Conservation (phyloP, 1,140 invertebrate genomes). For the Drosophila jambulina region DNA sequence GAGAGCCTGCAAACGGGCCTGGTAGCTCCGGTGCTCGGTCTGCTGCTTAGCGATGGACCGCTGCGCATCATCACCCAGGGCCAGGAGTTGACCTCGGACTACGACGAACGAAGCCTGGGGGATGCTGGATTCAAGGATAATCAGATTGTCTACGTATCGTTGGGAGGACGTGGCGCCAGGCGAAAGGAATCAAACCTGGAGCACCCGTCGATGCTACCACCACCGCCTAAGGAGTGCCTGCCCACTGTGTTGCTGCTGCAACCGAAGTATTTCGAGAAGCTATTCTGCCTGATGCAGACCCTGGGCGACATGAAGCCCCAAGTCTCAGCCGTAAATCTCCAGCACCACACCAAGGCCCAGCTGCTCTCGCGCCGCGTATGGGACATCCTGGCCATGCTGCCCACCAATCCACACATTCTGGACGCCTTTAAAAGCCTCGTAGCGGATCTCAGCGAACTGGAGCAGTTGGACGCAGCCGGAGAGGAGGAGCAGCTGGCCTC, state of each 20-base stretch:
- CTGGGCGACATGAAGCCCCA: slow-evolving; percentile 93
- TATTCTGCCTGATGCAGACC: slow-evolving; percentile 95
- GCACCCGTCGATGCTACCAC: slow-evolving; percentile 91
- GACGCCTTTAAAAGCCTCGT: slow-evolving; percentile 92
- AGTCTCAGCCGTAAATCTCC: slow-evolving; percentile 88
- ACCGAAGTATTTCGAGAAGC: slow-evolving; percentile 94
- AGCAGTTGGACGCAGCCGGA: slow-evolving; percentile 47
- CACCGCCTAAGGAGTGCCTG: slow-evolving; percentile 92
- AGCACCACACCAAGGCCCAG: slow-evolving; percentile 95
- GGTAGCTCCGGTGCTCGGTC: slow-evolving; percentile 86
- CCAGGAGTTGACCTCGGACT: slow-evolving; percentile 96
- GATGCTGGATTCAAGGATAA: slow-evolving; percentile 97
- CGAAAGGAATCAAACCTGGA: slow-evolving; percentile 89
- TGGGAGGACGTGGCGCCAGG: slow-evolving; percentile 91
- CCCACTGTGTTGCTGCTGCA: slow-evolving; percentile 94
- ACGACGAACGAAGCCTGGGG: slow-evolving; percentile 94
- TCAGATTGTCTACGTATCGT: slow-evolving; percentile 94
- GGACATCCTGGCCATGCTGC: slow-evolving; percentile 96
- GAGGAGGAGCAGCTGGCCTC: slow-evolving; percentile 65
- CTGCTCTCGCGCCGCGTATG: slow-evolving; percentile 95
- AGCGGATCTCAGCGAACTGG: slow-evolving; percentile 83
- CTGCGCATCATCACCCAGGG: slow-evolving; percentile 97
- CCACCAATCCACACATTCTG: slow-evolving; percentile 93
- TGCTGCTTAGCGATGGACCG: slow-evolving; percentile 91
- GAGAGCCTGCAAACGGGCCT: slow-evolving; percentile 80